Base-by-base conservation (phyloP, 2,888 invertebrate species). In the Quadroppia sp. region DNA sequence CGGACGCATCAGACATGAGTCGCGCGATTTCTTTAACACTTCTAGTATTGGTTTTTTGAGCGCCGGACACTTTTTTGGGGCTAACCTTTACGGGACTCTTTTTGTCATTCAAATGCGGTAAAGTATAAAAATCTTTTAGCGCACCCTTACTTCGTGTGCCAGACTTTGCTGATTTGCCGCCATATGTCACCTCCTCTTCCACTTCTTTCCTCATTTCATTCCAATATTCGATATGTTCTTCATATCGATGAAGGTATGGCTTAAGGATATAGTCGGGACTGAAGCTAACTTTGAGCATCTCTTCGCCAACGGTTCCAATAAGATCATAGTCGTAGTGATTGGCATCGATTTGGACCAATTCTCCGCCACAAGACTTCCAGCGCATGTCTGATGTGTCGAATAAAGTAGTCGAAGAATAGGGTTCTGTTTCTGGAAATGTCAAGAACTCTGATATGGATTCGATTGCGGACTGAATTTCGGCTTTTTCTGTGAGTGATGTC, bases 71-170 rank as follows among this genome's bases (percentile, higher is more conserved):
- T n/a, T n/a, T n/a, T 32, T 30, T 23, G 32, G 30, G 9, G 7
- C n/a, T 30, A 4, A 17, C 59, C 28, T 3, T n/a, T n/a, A 1
- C 25, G 2, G 61, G 11, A 67, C 32, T 67, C 23, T 64, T 64
- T 28, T 11, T 28, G 28, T 36, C 64, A 64, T 67, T 67, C 23
- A 40, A 42, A 32, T 40, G 67, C 42, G 67, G 67, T 42, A 42
- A 67, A 40, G 67, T 67, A 42, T 42, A 67, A 67, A 67, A 42
- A 23, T 67, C 40, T 67, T 67, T 67, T 20, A 67, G 42, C 36
- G 67, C 67, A 40, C 40, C 67, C 40, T 67, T 67, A 67, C 67
- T 67, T 40, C 40, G 36, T 20, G 40, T 40, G 40, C 40, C 36
- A 23, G 40, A 17, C 61, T 61, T 32, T 61, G 4, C 9, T 2